Conservation (phyloP, 2,888 invertebrate genomes). For the Acleris holmiana region DNA sequence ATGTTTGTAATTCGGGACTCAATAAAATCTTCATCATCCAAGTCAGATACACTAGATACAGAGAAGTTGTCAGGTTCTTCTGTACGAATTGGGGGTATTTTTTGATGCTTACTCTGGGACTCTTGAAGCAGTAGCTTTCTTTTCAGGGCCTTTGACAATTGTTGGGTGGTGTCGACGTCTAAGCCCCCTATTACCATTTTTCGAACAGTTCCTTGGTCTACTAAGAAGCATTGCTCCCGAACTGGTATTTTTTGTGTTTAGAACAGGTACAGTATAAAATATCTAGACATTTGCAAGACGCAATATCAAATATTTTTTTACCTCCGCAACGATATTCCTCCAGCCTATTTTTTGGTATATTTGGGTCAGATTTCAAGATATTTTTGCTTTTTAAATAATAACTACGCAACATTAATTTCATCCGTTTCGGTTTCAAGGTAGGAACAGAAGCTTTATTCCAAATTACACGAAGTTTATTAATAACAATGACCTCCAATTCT, state of each 20-base stretch:
- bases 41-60: too few species aligned
- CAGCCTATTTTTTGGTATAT: constrained; percentile 28
- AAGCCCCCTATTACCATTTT: constrained; percentile 30
- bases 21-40: too few species aligned
- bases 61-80: not conserved
- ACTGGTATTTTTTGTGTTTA: constrained; percentile 28
- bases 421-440: constrained; percentile 22
- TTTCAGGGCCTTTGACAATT: constrained; percentile 21
- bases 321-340: constrained; percentile 27
- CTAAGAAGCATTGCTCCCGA: constrained; percentile 29
- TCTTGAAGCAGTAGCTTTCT: constrained; percentile 16
- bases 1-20: too few species aligned
- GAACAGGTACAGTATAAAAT: constrained; percentile 24
- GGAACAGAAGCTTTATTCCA: constrained; percentile 27
- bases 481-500: constrained; percentile 25
- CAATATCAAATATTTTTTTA: constrained; percentile 31
- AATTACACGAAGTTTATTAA: constrained; percentile 18
- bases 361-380: constrained; percentile 32
- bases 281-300: constrained; percentile 34
- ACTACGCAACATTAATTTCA: constrained; percentile 27
- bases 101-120: constrained; percentile 3
- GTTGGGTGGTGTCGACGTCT: constrained; percentile 10
- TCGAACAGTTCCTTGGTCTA: constrained; percentile 29
- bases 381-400: constrained; percentile 36
- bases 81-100: constrained; percentile 9